Evolutionary conservation across 2,888 invertebrate species (phyloP).

Genomic region (Phragmatobia fuliginosa): DNA sequence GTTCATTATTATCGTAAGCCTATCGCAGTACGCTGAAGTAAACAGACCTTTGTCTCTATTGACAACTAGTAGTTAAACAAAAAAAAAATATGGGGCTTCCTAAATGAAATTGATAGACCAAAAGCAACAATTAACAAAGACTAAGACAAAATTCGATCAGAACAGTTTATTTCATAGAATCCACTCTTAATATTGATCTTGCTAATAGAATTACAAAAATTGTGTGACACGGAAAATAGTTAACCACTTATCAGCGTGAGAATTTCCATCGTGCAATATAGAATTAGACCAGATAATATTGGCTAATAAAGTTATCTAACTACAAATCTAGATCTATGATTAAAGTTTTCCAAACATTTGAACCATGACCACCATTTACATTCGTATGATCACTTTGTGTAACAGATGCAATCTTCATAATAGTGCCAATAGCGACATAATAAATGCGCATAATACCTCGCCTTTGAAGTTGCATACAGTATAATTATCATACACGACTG

Average conservation of each 20-base stretch:
- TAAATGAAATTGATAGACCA: too few species aligned
- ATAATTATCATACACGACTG: conserved; percentile 25
- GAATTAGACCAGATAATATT: not conserved
- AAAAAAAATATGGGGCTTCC: too few species aligned
- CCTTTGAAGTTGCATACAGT: conserved; percentile 28
- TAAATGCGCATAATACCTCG: conserved; percentile 23
- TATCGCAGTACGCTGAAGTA: too few species aligned
- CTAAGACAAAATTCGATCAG: too few species aligned
- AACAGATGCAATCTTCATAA: conserved; percentile 5
- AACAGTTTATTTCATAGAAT: too few species aligned
- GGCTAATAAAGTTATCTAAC: not conserved
- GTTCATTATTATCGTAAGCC: too few species aligned
- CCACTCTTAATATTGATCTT: not conserved
- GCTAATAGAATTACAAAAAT: not conserved
- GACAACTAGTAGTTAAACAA: too few species aligned
- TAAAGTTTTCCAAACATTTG: not conserved
- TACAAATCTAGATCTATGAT: not conserved
- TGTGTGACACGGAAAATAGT: not conserved
- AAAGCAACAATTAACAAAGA: too few species aligned
- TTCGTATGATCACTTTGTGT: not conserved
- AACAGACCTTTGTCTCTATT: too few species aligned
- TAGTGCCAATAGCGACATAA: conserved; percentile 19
- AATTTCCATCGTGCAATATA: not conserved
- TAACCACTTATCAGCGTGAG: not conserved
- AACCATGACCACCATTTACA: not conserved